A percentile compares a stretch with the other conserved stretches of the same genome.
phyloP scores from a whole-genome alignment of 1,140 invertebrate species.

The Anastrepha obliqua region DNA sequence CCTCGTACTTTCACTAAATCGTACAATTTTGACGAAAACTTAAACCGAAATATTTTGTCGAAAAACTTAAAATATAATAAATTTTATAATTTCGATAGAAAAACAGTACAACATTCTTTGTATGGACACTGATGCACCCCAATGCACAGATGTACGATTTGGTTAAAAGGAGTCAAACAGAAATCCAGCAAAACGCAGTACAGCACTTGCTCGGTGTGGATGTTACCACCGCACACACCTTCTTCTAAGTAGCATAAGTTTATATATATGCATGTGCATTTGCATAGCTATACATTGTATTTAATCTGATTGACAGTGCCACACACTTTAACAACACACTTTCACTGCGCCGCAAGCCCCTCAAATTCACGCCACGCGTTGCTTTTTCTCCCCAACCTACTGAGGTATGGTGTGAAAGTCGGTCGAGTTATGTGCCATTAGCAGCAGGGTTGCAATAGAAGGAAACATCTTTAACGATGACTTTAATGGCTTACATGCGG shows the following conservation, averaged over 20 bases:
- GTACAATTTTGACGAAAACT: too few relatives aligned
- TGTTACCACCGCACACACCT: neutral
- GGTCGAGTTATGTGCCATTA: constrained; percentile 23
- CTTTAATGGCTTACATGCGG: constrained; percentile 10
- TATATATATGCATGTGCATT: neutral
- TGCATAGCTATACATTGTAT: neutral
- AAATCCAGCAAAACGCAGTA: neutral
- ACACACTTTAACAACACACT: neutral
- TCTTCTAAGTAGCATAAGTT: neutral
- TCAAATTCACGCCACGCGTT: neutral
- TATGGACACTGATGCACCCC: too few relatives aligned
- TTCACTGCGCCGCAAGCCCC: neutral
- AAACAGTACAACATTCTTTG: too few relatives aligned
- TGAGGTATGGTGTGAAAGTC: neutral
- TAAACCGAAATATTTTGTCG: too few relatives aligned
- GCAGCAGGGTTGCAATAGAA: neutral
- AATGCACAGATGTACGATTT: neutral
- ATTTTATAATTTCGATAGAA: too few relatives aligned
- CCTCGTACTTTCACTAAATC: too few relatives aligned
- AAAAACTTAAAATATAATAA: too few relatives aligned
- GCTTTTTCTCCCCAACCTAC: too few relatives aligned
- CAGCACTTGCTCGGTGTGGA: neutral
- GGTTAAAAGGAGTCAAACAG: neutral
- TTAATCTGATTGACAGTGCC: neutral
- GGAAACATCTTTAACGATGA: constrained; percentile 19